Base-by-base conservation (phyloP, 2,797 vertebrate species). In the Taenioides sp. region DNA sequence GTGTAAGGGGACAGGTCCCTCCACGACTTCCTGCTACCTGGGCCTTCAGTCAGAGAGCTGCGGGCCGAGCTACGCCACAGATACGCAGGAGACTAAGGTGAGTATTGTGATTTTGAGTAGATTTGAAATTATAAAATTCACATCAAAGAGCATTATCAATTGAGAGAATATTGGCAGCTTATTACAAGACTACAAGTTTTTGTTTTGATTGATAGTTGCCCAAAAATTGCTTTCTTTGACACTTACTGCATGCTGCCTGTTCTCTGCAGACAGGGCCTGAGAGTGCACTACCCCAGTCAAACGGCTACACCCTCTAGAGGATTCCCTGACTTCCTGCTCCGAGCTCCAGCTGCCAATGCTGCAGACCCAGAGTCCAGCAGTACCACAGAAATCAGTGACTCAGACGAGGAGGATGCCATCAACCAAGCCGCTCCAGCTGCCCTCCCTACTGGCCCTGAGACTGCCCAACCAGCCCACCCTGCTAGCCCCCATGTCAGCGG, bases 241-340 rank as follows among this genome's bases (percentile, higher is more conserved):
- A 37, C 34, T 57, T 63, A 5, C 27, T 73, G 37, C 22, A 22
- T 43, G 18, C 37, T 28, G 52, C n/a, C 23, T 76, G 43, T 72
- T 17, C 59, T 28, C 67, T 75, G 5, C 72, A 92, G 93, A 69
- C 85, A 91, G 52, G 89, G 90, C 28, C 92, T 94, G 72, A 67
- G 92, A 0, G 47, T 96, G 63, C 90, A 92, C 72, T 93, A 91
- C 77, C 95, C 93, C 74, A 96, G 96, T 84, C 95, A 94, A 74
- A 77, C 92, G 7, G 88, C 91, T 66, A 92, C 93, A 54, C 91
- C 92, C 31, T 95, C 95, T 34, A 86, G 85, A 79, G 84, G 82
- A 6, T 90, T 91, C 31, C 69, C 84, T 20, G 91, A 87, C 58
- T 93, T 93, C 65, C 80, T 91, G 61, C 88, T 93, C 9, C 85